These are phyloP conservation scores for Panthera leo DNA, from an alignment of 2,113 vertebrate genomes.

Conservation along the genomic window DNA sequence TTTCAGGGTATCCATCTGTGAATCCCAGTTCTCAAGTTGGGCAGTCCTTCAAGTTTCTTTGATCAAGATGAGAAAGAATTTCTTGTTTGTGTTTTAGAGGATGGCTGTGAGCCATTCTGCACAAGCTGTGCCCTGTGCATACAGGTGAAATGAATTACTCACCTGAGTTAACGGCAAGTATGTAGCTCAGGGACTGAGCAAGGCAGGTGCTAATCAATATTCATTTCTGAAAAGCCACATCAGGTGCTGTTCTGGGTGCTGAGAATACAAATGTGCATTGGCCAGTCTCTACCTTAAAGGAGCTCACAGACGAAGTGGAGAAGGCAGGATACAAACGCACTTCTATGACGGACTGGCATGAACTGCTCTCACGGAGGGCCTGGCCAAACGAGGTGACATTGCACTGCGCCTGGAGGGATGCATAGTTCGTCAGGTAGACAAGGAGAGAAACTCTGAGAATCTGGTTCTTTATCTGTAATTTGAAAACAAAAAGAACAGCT, in stretches of 20 bases:
- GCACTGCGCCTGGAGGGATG: background rate
- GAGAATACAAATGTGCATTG: background rate
- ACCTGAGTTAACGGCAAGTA: accelerated
- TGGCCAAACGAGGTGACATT: accelerated
- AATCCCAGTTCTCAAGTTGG: background rate
- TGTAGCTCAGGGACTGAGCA: background rate
- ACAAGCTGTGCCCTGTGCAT: background rate
- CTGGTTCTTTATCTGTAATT: background rate
- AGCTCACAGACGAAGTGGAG: background rate
- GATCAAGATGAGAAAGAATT: background rate
- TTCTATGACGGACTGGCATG: accelerated
- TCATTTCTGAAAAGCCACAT: background rate
- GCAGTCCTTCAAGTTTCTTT: background rate
- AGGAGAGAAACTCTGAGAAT: background rate
- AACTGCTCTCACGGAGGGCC: accelerated
- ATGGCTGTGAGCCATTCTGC: background rate
- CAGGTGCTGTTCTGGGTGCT: background rate
- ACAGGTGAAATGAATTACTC: background rate
- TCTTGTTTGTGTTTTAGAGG: background rate
- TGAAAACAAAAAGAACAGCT: background rate
- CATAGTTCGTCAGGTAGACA: background rate
- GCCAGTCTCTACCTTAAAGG: background rate
- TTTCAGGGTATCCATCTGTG: background rate
- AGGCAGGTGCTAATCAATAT: conserved; percentile 6
- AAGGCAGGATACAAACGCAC: accelerated